These are phyloP conservation scores for Rallus limicola DNA, from an alignment of 2,113 vertebrate genomes.

Conservation along the genomic window DNA sequence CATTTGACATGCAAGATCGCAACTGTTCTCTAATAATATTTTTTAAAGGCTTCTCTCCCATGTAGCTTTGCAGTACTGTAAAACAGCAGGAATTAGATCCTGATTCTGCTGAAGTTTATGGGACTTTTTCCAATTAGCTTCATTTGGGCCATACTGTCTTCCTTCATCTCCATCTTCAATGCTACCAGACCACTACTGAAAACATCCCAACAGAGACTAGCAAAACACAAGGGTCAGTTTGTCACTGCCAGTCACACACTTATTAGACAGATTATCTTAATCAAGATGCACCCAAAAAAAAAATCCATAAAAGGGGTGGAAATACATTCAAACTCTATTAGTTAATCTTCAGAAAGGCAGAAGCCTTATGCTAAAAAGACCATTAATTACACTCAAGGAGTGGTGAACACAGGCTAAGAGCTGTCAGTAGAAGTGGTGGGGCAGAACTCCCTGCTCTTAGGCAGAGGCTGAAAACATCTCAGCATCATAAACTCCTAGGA, in stretches of 20 bases:
- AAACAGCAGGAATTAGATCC: slow-evolving; percentile 35
- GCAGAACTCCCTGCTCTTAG: neutral
- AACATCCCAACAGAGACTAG: neutral
- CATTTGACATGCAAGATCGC: slow-evolving; percentile 31
- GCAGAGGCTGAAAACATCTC: neutral
- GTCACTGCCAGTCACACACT: neutral
- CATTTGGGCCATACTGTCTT: neutral
- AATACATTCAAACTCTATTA: neutral
- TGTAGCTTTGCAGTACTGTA: slow-evolving; percentile 5
- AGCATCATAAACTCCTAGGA: neutral
- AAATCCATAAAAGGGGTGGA: neutral
- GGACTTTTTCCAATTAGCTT: slow-evolving; percentile 9
- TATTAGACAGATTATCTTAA: neutral
- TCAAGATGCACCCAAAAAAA: neutral
- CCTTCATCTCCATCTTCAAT: neutral
- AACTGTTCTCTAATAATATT: neutral
- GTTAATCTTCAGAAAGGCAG: neutral
- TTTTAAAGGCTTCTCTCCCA: neutral
- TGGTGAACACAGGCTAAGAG: neutral
- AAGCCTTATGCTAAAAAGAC: neutral
- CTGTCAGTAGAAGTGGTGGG: neutral
- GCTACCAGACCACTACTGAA: neutral
- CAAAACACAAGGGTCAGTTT: neutral
- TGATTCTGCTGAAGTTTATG: neutral
- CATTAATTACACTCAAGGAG: neutral